Conservation (phyloP, 2,797 vertebrate genomes). For the Acipenser ruthenus region DNA sequence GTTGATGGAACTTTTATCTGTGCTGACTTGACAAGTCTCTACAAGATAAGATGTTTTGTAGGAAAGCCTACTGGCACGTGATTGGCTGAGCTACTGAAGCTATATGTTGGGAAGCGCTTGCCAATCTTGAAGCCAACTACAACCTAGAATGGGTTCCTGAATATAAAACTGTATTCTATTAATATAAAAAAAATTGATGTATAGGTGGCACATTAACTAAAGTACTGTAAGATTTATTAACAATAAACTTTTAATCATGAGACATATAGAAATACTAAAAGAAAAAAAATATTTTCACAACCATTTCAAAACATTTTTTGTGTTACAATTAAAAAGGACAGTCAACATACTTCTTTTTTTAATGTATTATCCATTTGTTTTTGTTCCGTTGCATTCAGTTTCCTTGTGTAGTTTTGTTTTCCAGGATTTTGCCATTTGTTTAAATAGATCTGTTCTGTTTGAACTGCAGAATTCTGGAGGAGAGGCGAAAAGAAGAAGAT, state of each 20-base stretch:
- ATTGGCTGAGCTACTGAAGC: neutral
- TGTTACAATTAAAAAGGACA: constrained; percentile 18
- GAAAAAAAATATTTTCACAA: neutral
- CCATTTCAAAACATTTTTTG: constrained; percentile 10
- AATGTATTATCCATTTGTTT: neutral
- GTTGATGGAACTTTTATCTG: too few relatives aligned
- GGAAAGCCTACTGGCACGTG: neutral
- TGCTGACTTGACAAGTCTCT: neutral
- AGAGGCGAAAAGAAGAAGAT: constrained; percentile 65
- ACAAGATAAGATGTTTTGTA: neutral
- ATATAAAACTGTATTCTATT: too few relatives aligned
- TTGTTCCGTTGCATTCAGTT: neutral
- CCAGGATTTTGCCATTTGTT: too few relatives aligned
- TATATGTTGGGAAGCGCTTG: neutral
- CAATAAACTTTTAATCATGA: too few relatives aligned
- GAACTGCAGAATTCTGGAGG: constrained; percentile 69
- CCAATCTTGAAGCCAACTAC: too few relatives aligned
- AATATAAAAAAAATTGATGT: too few relatives aligned
- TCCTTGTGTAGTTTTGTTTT: constrained; percentile 8
- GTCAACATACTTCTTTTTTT: constrained; percentile 4
- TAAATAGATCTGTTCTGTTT: constrained; percentile 15
- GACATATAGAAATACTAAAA: too few relatives aligned
- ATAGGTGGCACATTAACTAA: too few relatives aligned
- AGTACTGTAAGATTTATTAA: too few relatives aligned
- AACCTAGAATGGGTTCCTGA: too few relatives aligned